These are phyloP conservation scores for Cyprinus carpio DNA, from an alignment of 2,113 vertebrate species.

Conservation along the genomic window DNA sequence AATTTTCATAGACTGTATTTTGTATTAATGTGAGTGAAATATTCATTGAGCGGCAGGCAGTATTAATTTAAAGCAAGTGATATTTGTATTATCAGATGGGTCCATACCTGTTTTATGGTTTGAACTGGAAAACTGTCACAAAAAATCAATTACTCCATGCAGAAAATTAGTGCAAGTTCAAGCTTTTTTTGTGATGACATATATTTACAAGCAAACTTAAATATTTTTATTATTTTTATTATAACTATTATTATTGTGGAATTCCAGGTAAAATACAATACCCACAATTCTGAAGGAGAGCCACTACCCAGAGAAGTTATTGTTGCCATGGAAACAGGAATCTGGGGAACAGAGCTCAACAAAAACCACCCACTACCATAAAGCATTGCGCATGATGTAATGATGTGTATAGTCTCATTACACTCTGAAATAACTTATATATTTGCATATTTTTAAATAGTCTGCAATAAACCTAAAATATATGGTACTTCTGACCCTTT, in stretches of 20 bases:
- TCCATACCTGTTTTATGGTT: neutral
- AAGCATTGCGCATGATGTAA: constrained; percentile 3
- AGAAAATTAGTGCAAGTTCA: neutral
- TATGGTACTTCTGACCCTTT: neutral
- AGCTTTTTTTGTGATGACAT: neutral
- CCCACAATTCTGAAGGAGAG: neutral
- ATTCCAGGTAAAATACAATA: neutral
- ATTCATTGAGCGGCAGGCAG: neutral
- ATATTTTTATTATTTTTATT: neutral
- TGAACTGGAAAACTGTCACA: neutral
- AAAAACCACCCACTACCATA: neutral
- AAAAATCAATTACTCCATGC: neutral
- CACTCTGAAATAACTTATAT: neutral
- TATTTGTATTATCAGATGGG: neutral
- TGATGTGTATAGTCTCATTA: neutral
- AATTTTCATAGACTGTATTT: neutral
- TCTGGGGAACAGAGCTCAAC: neutral
- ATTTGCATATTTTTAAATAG: neutral
- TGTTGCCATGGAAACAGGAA: constrained; percentile 32
- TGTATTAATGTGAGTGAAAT: neutral
- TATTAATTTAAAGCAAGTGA: neutral
- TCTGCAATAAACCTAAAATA: neutral
- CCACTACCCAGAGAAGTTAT: neutral
- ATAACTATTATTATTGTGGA: neutral
- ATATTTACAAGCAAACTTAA: neutral